Evolutionary conservation across 2,113 vertebrate species (phyloP), one percentile per base, ranked within the genome.

Genomic region (Syngnathus scovelli): DNA sequence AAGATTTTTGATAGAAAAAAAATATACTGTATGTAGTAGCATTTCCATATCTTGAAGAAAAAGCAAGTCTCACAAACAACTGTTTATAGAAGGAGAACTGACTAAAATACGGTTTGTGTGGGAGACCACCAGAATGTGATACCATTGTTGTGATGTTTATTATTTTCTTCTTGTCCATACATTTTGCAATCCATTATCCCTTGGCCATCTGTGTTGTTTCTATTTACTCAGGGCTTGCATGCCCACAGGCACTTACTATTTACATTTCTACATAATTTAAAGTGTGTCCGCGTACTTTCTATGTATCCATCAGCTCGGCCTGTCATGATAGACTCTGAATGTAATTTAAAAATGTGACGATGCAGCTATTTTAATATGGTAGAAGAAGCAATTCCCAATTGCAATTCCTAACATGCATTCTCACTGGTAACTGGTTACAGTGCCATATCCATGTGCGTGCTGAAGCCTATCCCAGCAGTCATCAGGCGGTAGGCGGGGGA

Each of bases 341-440:
- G 76, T 72, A 86, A 87, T 89, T 90, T 86, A 75, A 80, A 74
- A 78, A 80, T 10, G 78, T 83, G 83, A 70, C 23, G 71, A 85
- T 76, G 82, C 83, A 78, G 74, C 59, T 74, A 72, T 55, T 46
- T 72, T 75, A 76, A 68, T 72, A 73, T 60, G 49, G 69, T 71
- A 49, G 54, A 64, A 33, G 74, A 83, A 78, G 64, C 67, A 67
- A 82, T 87, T 87, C 75, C 64, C 83, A 85, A 84, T 86, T 82
- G 27, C 27, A 78, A 75, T 82, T 85, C 27, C 27, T 33, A 33
- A 82, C 72, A 72, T 54, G 65, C 76, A 82, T 73, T 79, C 68
- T 73, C 66, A 70, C 76, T 84, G 78, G 76, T 81, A 82, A 86
- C 84, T 84, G 75, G 75, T 77, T 77, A 69, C 62, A 71, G 78